Conservation (phyloP, 2,888 invertebrate species). For the Torymus aiolomorphi region DNA sequence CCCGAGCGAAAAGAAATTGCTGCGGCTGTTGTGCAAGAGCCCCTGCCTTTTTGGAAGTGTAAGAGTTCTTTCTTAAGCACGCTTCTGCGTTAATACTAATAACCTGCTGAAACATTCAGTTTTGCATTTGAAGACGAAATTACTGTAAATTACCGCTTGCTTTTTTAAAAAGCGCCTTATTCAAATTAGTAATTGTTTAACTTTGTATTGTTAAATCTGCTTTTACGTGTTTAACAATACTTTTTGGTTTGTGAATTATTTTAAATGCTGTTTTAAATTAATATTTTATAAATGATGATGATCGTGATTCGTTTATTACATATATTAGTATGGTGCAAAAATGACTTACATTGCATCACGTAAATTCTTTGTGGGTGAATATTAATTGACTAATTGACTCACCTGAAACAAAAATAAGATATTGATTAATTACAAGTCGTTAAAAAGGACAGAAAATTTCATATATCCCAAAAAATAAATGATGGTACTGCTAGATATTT, state of each 20-base stretch:
- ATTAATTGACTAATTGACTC: not conserved
- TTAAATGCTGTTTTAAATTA: too few relatives aligned
- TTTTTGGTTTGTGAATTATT: too few relatives aligned
- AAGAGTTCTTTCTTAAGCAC: not conserved
- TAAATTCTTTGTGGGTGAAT: too few relatives aligned
- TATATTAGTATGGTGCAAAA: too few relatives aligned
- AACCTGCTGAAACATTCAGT: not conserved
- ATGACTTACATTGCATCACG: not conserved
- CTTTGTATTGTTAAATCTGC: too few relatives aligned
- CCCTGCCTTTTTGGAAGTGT: constrained; percentile 5
- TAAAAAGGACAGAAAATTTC: too few relatives aligned
- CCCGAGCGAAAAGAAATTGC: constrained; percentile 13
- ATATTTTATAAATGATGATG: too few relatives aligned
- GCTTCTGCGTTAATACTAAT: constrained; percentile 1
- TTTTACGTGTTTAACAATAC: too few relatives aligned
- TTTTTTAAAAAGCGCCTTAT: not conserved
- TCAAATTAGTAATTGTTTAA: too few relatives aligned
- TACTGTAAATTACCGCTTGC: not conserved
- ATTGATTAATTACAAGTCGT: not conserved
- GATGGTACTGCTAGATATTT: too few relatives aligned
- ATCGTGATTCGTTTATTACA: too few relatives aligned
- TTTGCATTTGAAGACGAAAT: not conserved
- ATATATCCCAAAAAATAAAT: too few relatives aligned
- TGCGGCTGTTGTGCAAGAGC: not conserved
- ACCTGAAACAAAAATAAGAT: not conserved